A percentile compares a stretch with the other conserved stretches of the same genome.
phyloP scores from a whole-genome alignment of 2,797 vertebrate species.

The Naso thynnoides region DNA sequence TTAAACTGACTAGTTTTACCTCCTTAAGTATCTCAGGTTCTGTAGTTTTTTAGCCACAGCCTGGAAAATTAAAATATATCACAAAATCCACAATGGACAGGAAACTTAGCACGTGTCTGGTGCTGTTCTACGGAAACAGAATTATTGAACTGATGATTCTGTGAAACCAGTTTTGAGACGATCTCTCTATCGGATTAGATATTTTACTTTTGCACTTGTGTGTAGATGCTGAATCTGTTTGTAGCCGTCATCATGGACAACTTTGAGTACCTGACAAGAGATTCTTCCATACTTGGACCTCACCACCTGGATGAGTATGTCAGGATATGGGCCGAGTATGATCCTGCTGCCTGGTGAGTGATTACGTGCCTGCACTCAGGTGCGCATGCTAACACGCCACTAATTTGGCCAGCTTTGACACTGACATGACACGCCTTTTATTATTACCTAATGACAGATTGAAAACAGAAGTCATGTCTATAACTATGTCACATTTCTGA shows the following conservation, averaged over 20 bases:
- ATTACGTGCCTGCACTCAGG: constrained; percentile 22
- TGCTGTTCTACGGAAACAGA: not conserved
- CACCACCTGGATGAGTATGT: constrained; percentile 98
- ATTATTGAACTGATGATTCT: not conserved
- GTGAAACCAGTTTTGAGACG: not conserved
- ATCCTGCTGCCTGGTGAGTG: constrained; percentile 95
- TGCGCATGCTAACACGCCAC: not conserved
- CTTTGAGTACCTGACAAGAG: constrained; percentile 96
- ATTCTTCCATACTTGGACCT: constrained; percentile 96
- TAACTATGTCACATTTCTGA: not conserved
- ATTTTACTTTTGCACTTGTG: not conserved
- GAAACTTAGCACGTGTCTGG: not conserved
- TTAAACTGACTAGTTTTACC: not conserved
- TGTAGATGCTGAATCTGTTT: constrained; percentile 96
- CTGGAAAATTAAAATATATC: not conserved
- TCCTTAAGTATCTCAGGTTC: not conserved
- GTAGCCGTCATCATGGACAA: constrained; percentile 99
- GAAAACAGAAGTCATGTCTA: not conserved
- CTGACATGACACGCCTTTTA: not conserved
- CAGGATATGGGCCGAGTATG: constrained; percentile 97
- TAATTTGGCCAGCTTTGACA: not conserved
- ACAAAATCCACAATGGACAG: not conserved
- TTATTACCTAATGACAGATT: not conserved
- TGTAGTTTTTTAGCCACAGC: not conserved
- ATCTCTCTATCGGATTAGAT: not conserved